phyloP scores from a whole-genome alignment of 2,113 vertebrate genomes.

The Sorex fumeus region DNA sequence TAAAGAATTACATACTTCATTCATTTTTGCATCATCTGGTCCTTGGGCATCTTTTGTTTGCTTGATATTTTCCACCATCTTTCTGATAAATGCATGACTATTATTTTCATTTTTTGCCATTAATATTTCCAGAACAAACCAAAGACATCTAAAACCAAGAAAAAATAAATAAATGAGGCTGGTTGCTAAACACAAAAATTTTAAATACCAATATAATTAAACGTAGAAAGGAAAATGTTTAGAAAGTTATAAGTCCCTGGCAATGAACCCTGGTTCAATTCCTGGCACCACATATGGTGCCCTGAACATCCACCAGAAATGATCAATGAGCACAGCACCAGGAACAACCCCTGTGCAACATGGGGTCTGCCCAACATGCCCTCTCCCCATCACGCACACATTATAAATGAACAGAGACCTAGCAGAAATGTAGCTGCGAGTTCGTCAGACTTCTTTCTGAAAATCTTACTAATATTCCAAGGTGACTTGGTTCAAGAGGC shows the following conservation, averaged over 20 bases:
- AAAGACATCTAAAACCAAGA: slow-evolving; percentile 92
- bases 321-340: too few relatives aligned
- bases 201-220: slow-evolving; percentile 35
- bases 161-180: neutral
- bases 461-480: neutral
- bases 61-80: slow-evolving; percentile 99
- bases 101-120: slow-evolving; percentile 99
- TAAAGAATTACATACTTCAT: slow-evolving; percentile 92
- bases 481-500: neutral
- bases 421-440: neutral
- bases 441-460: neutral
- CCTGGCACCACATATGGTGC: too few relatives aligned
- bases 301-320: too few relatives aligned
- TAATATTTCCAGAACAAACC: slow-evolving; percentile 98
- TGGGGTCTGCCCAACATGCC: too few relatives aligned
- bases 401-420: neutral
- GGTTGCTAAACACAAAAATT: slow-evolving; percentile 32
- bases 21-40: slow-evolving; percentile 96
- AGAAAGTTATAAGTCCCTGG: neutral
- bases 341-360: too few relatives aligned
- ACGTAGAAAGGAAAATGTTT: neutral
- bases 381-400: too few relatives aligned
- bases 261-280: too few relatives aligned
- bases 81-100: slow-evolving; percentile 98
- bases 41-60: slow-evolving; percentile 98